phyloP scores from a whole-genome alignment of 2,888 invertebrate species.

The Oscheius sp. region DNA sequence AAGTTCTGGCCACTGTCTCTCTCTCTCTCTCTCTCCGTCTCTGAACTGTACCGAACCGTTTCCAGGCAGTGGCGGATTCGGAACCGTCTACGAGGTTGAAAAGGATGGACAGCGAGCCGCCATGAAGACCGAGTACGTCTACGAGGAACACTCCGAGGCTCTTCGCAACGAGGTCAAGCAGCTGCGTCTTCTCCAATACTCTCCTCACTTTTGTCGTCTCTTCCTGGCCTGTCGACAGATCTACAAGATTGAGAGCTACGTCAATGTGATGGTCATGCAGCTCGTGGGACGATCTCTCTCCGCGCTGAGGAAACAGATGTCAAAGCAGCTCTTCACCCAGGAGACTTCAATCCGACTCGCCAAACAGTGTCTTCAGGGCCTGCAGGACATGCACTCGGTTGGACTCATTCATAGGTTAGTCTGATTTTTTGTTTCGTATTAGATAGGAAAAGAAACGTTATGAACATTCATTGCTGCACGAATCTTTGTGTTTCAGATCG shows the following conservation, averaged over 20 bases:
- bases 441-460: too few relatives aligned
- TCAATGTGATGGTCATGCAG: slow-evolving; percentile 65
- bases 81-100: slow-evolving; percentile 58
- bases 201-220: slow-evolving; percentile 54
- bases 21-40: too few relatives aligned
- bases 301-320: slow-evolving; percentile 57
- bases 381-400: slow-evolving; percentile 54
- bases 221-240: slow-evolving; percentile 43
- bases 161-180: slow-evolving; percentile 53
- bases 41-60: too few relatives aligned
- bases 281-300: slow-evolving; percentile 58
- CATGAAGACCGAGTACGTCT: slow-evolving; percentile 59
- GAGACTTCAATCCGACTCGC: slow-evolving; percentile 64
- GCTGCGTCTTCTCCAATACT: slow-evolving; percentile 57
- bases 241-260: slow-evolving; percentile 11
- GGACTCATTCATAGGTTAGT: slow-evolving; percentile 57
- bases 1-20: too few relatives aligned
- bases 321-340: slow-evolving; percentile 56
- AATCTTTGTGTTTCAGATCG: too few relatives aligned
- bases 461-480: too few relatives aligned
- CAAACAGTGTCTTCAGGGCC: slow-evolving; percentile 46
- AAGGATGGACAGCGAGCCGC: slow-evolving; percentile 49
- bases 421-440: too few relatives aligned
- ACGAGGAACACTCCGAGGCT: slow-evolving; percentile 37
- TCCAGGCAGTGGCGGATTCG: slow-evolving; percentile 60